phyloP scores from a whole-genome alignment of 2,797 vertebrate species.

The Nyctalus aviator region DNA sequence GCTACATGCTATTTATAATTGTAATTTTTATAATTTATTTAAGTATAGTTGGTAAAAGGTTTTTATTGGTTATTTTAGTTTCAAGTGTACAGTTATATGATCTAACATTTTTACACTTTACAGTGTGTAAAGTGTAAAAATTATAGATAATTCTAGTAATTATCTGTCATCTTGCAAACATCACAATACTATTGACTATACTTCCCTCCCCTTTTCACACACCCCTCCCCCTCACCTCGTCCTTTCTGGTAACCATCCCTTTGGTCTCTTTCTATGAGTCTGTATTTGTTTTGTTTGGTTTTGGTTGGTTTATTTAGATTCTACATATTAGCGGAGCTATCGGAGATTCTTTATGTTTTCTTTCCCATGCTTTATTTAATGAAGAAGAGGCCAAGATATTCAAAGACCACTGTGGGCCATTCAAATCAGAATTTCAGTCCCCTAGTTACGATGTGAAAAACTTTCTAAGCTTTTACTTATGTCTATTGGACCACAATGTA shows the following conservation, averaged over 20 bases:
- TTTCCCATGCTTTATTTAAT: not conserved
- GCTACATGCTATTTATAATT: not conserved
- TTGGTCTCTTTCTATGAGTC: not conserved
- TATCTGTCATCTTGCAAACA: not conserved
- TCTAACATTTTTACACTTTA: not conserved
- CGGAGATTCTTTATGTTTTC: not conserved
- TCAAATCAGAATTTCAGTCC: not conserved
- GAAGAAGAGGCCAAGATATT: not conserved
- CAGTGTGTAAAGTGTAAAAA: not conserved
- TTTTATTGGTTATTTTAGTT: not conserved
- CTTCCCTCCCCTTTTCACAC: not conserved
- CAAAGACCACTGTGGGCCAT: not conserved
- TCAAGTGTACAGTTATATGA: not conserved
- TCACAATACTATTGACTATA: not conserved
- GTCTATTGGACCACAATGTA: not conserved
- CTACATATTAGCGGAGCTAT: not conserved
- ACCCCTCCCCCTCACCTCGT: not conserved
- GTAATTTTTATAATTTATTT: not conserved
- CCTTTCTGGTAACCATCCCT: not conserved
- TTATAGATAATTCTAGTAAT: not conserved
- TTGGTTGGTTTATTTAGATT: not conserved
- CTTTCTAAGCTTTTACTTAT: not conserved
- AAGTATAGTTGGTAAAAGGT: not conserved
- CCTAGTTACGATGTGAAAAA: not conserved
- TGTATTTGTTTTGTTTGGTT: not conserved